Evolutionary conservation across 2,113 vertebrate species (phyloP), one percentile per base, ranked within the genome.

Genomic region (Hydrolagus affinis): DNA sequence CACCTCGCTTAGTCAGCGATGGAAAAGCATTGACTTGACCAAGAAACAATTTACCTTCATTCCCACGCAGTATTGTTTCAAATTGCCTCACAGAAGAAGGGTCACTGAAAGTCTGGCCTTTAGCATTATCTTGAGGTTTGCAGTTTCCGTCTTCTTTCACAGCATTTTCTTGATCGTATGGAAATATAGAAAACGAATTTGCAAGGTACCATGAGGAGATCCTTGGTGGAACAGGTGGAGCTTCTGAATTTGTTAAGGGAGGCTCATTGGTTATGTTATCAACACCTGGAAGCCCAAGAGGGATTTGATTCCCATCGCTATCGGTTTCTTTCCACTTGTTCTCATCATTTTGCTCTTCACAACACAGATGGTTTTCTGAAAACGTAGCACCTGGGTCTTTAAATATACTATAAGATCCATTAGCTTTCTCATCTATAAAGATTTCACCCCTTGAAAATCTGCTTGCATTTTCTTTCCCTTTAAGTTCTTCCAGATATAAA

Each of bases 131-230:
- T 69, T 89, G 88, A 78, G 77, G 17, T 57, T 90, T 85, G 66
- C 88, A 90, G 12, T 85, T 83, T 7, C 88, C 90, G 87, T 90
- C 86, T 86, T 94, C 93, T 88, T 91, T 90, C 68, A 91, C 44
- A 73, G 90, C 85, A 28, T 88, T 89, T 86, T 95, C 93, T 86
- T 85, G 87, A 86, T 90, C 77, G 74, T 95, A 93, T 10, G 86
- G 86, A 3, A 87, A 87, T 68, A 90, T 89, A 74, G 92, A 89
- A 78, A 90, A 89, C 1, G 89, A 90, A 74, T 88, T 90, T 85
- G 92, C 92, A 85, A 96, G 89, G 87, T 94, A 95, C 88, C 96
- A 93, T 90, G 97, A 98, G 74, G 96, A 96, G 88, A 93, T 94
- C 85, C 96, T 95, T 83, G 95, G 95, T 88, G 95, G 96, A 86